phyloP scores from a whole-genome alignment of 2,113 vertebrate species.

The Balaeniceps rex region DNA sequence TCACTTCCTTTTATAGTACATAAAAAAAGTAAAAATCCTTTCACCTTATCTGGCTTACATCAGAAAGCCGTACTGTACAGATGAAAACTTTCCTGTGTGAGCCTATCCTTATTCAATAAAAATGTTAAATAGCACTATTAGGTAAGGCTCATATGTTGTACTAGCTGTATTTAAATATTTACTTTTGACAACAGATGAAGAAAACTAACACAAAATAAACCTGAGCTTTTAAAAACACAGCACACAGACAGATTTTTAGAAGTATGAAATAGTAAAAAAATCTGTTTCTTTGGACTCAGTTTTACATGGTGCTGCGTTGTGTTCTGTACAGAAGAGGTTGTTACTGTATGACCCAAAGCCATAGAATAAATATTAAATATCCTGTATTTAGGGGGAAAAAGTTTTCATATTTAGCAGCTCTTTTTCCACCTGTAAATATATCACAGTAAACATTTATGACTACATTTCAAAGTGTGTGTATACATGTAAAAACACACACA shows the following conservation, averaged over 20 bases:
- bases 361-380: not conserved
- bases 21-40: not conserved
- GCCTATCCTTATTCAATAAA: not conserved
- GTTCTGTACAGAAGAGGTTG: not conserved
- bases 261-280: not conserved
- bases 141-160: not conserved
- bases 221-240: not conserved
- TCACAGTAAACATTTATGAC: not conserved
- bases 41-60: not conserved
- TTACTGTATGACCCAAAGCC: not conserved
- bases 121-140: not conserved
- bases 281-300: not conserved
- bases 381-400: not conserved
- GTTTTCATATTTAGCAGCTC: not conserved
- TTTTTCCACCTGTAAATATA: not conserved
- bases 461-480: not conserved
- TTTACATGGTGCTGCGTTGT: not conserved
- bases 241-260: not conserved
- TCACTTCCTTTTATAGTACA: not conserved
- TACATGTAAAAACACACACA: not conserved
- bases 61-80: not conserved
- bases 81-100: not conserved
- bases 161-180: not conserved
- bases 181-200: not conserved
- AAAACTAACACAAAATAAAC: not conserved